Evolutionary conservation across 1,140 invertebrate species (phyloP), one percentile per base, ranked within the genome.

Genomic region (Andrena cerasifolii): DNA sequence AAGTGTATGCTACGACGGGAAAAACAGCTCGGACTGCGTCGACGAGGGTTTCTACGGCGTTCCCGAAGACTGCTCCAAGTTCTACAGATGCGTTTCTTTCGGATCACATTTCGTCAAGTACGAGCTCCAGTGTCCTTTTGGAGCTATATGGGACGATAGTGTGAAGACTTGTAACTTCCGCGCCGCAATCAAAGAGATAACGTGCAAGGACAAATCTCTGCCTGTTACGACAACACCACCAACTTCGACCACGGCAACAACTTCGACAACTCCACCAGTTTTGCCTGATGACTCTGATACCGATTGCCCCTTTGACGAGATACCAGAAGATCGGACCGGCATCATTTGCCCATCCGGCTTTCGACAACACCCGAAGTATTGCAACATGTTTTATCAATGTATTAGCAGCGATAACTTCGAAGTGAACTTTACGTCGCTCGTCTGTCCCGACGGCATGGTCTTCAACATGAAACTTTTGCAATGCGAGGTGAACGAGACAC

Each of bases 321-420:
- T 81, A n/a, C 78, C 58, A 2, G 93, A 93, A 3, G 94, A 95
- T 79, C 95, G 96, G 92, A 91, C 94, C 66, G 86, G 94, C 12
- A 93, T 95, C 66, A 94, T 96, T 28, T 96, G 96, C 84, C 96
- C 96, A 21, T 96, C 95, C 28, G 95, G 95, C 58, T 96, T 96
- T 90, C 94, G 93, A 83, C 93, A 95, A 79, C 96, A 97, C 93
- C 95, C 96, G 0, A 95, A 96, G 87, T 95, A 96, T 85, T 97
- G 96, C 87, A 95, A 96, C 89, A 89, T 95, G 53, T 96, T 96
- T 90, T 96, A 96, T 88, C 96, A 97, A 89, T 97, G 96, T 87
- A 95, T 94, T n/a, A 93, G 93, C 72, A 24, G 21, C 8, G 28
- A 33, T 2, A 33, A 26, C 1, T 86, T 93, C 2, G 91, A 94